phyloP scores from a whole-genome alignment of 2,113 vertebrate species.

The Opisthocomus hoazin region DNA sequence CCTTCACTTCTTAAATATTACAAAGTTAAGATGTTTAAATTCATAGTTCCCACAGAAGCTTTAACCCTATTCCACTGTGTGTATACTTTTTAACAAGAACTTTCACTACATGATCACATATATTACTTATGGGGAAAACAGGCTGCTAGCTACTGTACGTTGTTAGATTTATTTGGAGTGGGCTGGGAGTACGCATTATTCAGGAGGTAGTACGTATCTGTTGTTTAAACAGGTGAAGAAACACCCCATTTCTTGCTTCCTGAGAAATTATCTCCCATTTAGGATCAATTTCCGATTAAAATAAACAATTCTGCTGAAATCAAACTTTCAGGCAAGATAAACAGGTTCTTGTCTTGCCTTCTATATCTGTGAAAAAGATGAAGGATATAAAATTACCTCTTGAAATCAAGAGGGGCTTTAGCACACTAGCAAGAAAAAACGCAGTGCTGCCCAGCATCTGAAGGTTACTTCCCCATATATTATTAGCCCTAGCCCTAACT shows the following conservation, averaged over 20 bases:
- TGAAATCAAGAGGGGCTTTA: neutral
- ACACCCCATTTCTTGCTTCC: neutral
- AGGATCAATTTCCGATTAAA: neutral
- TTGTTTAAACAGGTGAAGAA: neutral
- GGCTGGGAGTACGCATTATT: neutral
- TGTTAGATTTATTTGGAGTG: neutral
- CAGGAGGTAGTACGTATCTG: neutral
- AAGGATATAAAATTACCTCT: neutral
- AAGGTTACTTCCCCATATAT: neutral
- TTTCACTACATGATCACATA: neutral
- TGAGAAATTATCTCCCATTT: neutral
- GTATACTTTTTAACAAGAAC: neutral
- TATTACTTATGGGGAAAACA: neutral
- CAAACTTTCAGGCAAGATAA: neutral
- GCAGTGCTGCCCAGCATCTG: neutral
- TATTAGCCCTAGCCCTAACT: neutral
- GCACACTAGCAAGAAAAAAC: neutral
- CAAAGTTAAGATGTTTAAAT: neutral
- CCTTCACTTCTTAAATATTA: neutral
- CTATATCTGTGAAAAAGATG: neutral
- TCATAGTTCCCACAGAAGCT: neutral
- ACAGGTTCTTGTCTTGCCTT: neutral
- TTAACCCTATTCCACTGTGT: neutral
- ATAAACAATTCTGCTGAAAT: neutral
- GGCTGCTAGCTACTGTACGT: neutral